Percentiles rank a stretch among this genome's conserved stretches.
Conservation (phyloP, 2,888 invertebrate genomes). For the Agrilus mali region DNA sequence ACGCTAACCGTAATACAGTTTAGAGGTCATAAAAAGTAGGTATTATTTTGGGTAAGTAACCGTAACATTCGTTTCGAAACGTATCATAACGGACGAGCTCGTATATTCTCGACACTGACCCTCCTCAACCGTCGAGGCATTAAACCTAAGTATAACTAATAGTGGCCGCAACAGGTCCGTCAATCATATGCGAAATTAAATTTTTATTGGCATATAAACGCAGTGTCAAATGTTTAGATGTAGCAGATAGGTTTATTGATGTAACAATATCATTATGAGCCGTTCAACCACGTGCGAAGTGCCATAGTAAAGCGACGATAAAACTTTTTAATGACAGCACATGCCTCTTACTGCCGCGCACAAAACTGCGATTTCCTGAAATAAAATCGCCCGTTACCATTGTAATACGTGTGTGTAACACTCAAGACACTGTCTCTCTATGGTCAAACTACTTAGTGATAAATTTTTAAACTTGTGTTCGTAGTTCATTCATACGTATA, state of each 20-base stretch:
- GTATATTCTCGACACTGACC: slow-evolving; percentile 8
- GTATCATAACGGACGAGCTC: no score
- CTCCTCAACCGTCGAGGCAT: slow-evolving; percentile 9
- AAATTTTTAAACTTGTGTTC: no score
- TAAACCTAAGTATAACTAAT: slow-evolving; percentile 21
- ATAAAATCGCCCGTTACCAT: slow-evolving; percentile 1
- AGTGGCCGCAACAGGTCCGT: slow-evolving; percentile 29
- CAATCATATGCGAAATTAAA: slow-evolving; percentile 35
- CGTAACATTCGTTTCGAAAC: no score
- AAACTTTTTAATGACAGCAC: slow-evolving; percentile 34
- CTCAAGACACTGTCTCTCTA: no score
- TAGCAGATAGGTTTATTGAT: slow-evolving; percentile 34
- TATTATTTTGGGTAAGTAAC: no score
- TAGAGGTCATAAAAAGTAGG: no score
- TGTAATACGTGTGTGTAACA: neutral
- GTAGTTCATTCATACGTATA: no score
- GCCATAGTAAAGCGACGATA: slow-evolving; percentile 33
- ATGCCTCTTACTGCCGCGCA: slow-evolving; percentile 16
- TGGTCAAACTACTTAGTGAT: no score
- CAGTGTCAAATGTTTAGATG: slow-evolving; percentile 33
- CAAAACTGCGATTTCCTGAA: neutral
- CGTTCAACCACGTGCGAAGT: slow-evolving; percentile 33
- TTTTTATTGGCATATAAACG: slow-evolving; percentile 35
- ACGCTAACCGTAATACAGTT: no score
- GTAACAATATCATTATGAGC: slow-evolving; percentile 35